Base-by-base conservation (phyloP, 2,113 vertebrate species). In the Petaurus breviceps region DNA sequence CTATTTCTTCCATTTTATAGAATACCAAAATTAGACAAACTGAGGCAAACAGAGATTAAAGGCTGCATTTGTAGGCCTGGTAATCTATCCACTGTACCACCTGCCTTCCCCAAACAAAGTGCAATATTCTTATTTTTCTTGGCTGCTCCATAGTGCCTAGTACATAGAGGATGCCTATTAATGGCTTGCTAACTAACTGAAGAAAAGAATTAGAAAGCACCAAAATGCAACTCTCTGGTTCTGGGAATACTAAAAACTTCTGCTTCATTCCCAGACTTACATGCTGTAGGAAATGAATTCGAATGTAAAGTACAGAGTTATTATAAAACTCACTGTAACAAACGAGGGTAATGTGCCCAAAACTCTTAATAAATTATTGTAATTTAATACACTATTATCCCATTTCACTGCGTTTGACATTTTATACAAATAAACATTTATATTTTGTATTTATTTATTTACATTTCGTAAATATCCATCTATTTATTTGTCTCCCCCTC, bases 301-400 rank as follows among this genome's bases (percentile, higher is more conserved):
- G 16, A n/a, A n/a, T 16, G 37, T n/a, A n/a, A n/a, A 77, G 14
- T 77, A 77, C 1, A 77, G 37, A n/a, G 31, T n/a, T n/a, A n/a
- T n/a, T 77, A n/a, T 77, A n/a, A 19, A n/a, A n/a, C 61, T 37
- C 61, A 68, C 37, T n/a, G 25, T n/a, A 68, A 68, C 28, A 68
- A 77, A 77, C n/a, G 37, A 0, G 37, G 37, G 5, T 57, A 22
- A 94, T 49, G 8, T 54, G 43, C 11, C 54, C 95, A 47, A 90
- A 92, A 90, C 26, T 84, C 52, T 68, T 92, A 22, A 28, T 89
- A 97, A 92, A 95, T 54, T 49, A 50, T 22, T 77, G 43, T 77
- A 89, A 90, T 10, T 49, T 3, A 95, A 93, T 7, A 95, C 47
- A 31, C 11, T 51, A 10, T 68, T 8, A 77, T 93, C 97, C 94